phyloP scores from a whole-genome alignment of 2,113 vertebrate genomes.

The Neodon shergylaensis region DNA sequence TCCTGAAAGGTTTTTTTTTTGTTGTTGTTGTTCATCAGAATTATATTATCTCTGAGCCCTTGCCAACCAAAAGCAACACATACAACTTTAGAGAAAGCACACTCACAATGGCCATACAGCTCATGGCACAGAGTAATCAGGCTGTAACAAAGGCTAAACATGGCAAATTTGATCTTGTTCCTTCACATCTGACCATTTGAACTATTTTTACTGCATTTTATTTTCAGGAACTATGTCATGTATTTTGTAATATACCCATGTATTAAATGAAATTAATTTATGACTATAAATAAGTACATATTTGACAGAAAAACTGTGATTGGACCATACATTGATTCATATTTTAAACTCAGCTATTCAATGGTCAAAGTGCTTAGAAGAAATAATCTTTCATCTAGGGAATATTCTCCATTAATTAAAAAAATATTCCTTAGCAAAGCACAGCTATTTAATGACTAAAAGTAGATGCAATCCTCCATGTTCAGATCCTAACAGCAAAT shows the following conservation, averaged over 20 bases:
- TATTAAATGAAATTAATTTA: conserved; percentile 16
- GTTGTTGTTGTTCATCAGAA: neutral
- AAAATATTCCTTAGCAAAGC: neutral
- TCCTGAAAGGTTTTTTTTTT: too few relatives aligned
- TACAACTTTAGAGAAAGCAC: neutral
- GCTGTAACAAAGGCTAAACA: neutral
- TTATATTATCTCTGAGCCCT: neutral
- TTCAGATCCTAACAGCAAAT: neutral
- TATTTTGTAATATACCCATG: neutral
- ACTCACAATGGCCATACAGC: neutral
- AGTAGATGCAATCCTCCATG: neutral
- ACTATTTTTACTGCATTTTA: neutral
- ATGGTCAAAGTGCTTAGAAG: neutral
- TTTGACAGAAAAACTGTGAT: neutral
- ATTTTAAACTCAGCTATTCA: conserved; percentile 10
- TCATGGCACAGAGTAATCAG: neutral
- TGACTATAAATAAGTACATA: neutral
- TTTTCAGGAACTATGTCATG: neutral
- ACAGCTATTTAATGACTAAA: neutral
- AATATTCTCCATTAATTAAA: neutral
- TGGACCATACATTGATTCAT: neutral
- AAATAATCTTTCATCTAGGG: neutral
- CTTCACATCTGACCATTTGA: neutral
- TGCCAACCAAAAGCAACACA: neutral
- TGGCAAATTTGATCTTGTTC: neutral